phyloP scores from a whole-genome alignment of 2,113 vertebrate species.

The Grammomys surdaster region DNA sequence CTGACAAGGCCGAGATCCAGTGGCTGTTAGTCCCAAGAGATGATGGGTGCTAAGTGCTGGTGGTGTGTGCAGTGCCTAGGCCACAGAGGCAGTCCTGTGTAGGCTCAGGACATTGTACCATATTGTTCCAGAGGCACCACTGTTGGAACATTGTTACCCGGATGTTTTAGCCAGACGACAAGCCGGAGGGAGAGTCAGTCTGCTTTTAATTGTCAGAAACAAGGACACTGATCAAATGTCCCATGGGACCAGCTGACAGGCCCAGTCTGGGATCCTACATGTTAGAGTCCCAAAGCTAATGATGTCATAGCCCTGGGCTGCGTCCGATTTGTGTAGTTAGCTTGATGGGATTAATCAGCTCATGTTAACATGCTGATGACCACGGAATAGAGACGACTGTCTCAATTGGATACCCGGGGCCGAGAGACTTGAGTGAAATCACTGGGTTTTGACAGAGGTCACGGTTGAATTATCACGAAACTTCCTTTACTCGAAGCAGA shows the following conservation, averaged over 20 bases:
- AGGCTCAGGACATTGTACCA: neutral
- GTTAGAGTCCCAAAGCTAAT: constrained; percentile 69
- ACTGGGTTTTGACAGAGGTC: constrained; percentile 86
- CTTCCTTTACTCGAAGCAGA: constrained; percentile 89
- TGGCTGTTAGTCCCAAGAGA: neutral
- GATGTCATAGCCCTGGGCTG: constrained; percentile 81
- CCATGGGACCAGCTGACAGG: constrained; percentile 56
- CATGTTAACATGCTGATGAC: constrained; percentile 89
- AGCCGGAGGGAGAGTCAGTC: constrained; percentile 62
- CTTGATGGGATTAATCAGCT: constrained; percentile 90
- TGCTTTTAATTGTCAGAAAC: constrained; percentile 78
- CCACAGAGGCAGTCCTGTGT: neutral
- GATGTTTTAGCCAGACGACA: neutral
- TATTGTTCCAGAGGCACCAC: rapidly evolving
- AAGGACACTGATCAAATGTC: constrained; percentile 72
- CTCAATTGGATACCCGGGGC: constrained; percentile 81
- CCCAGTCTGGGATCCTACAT: neutral
- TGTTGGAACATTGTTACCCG: constrained; percentile 15
- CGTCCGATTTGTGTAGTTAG: constrained; percentile 76
- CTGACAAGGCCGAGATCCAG: neutral
- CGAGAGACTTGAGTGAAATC: constrained; percentile 83
- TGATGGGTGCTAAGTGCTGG: neutral
- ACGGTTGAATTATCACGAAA: constrained; percentile 90
- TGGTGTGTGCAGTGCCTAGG: neutral
- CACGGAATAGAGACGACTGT: constrained; percentile 83